phyloP scores from a whole-genome alignment of 2,888 invertebrate species.

The Monoplex corrugatus region DNA sequence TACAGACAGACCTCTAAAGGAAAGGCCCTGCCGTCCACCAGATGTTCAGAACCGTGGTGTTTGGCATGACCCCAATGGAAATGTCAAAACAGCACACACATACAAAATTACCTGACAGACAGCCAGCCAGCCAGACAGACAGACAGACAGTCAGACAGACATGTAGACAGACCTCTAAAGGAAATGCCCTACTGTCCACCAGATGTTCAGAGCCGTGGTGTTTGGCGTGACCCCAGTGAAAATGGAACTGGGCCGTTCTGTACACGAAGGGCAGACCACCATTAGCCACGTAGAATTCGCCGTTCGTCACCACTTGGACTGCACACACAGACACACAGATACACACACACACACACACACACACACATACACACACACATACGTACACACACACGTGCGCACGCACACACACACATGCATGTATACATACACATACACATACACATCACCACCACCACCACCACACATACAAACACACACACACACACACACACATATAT shows the following conservation, averaged over 20 bases:
- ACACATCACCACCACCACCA: too few species aligned
- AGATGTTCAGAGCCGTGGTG: constrained; percentile 90
- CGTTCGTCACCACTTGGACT: constrained; percentile 72
- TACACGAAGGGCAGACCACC: constrained; percentile 73
- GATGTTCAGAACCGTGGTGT: constrained; percentile 89
- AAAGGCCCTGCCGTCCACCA: constrained; percentile 87
- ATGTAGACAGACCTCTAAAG: constrained; percentile 68
- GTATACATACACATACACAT: neutral
- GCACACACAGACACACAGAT: neutral
- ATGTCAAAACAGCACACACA: constrained; percentile 81
- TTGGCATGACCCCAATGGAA: constrained; percentile 92
- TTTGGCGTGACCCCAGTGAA: constrained; percentile 92
- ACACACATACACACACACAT: too few species aligned
- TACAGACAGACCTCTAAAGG: constrained; percentile 79
- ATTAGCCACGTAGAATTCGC: constrained; percentile 72
- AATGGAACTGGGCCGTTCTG: constrained; percentile 88
- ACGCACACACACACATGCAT: neutral
- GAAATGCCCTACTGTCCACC: constrained; percentile 87
- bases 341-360: too few species aligned
- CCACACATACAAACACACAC: constrained; percentile 18
- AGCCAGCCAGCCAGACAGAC: neutral
- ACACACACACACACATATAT: constrained; percentile 3
- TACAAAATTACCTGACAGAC: too few species aligned
- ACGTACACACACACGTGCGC: too few species aligned
- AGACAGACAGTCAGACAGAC: constrained; percentile 57